Conservation (phyloP, 2,113 vertebrate genomes). For the Callorhinus ursinus region DNA sequence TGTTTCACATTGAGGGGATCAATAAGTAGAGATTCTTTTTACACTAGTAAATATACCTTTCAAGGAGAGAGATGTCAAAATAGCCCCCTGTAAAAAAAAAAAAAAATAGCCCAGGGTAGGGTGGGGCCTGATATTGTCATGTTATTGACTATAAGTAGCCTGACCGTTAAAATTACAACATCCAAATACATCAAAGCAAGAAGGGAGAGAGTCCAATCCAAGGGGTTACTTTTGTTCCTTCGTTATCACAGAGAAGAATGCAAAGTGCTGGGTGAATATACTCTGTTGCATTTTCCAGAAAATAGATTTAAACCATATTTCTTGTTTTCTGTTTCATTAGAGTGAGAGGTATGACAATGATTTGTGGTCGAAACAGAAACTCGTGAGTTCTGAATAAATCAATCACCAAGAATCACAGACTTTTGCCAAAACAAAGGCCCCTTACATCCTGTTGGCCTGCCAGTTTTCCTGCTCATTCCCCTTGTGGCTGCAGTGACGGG, state of each 20-base stretch:
- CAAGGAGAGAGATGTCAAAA: not conserved
- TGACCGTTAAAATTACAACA: not conserved
- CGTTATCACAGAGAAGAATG: not conserved
- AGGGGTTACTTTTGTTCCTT: not conserved
- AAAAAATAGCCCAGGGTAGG: not conserved
- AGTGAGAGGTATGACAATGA: not conserved
- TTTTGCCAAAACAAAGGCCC: not conserved
- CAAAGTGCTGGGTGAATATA: not conserved
- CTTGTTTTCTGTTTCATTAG: slow-evolving; percentile 48
- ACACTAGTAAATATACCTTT: not conserved
- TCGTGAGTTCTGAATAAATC: not conserved
- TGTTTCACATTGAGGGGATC: not conserved
- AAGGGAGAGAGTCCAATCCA: not conserved
- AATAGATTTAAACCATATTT: not conserved
- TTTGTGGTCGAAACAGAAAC: not conserved
- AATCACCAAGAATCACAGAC: not conserved
- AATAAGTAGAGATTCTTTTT: not conserved
- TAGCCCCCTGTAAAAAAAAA: accelerated
- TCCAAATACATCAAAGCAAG: not conserved
- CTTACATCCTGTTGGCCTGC: not conserved
- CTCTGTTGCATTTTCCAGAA: not conserved
- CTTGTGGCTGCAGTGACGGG: not conserved
- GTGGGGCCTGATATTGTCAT: not conserved
- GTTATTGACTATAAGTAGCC: not conserved
- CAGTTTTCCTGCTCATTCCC: not conserved